Percentiles rank a stretch among this genome's conserved stretches.
phyloP scores from a whole-genome alignment of 2,113 vertebrate species.

The Mirza zaza region DNA sequence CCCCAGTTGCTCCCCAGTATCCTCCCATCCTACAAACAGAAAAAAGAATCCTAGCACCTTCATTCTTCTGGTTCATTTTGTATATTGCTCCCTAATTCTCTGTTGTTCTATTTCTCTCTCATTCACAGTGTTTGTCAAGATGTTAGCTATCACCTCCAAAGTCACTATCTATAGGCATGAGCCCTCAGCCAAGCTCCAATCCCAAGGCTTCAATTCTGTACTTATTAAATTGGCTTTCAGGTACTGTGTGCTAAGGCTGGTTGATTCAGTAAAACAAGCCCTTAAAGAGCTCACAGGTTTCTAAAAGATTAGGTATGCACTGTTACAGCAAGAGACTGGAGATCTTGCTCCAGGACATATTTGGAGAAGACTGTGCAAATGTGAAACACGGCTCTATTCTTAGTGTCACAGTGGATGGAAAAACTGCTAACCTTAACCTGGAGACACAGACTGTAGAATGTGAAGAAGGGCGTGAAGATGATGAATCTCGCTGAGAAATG shows the following conservation, averaged over 20 bases:
- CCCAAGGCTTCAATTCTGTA: background rate
- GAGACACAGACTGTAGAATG: conserved; percentile 87
- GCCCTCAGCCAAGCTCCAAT: background rate
- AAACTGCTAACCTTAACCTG: too few species aligned
- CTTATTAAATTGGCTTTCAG: background rate
- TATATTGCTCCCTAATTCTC: background rate
- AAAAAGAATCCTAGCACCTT: background rate
- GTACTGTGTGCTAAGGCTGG: background rate
- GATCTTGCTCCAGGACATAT: too few species aligned
- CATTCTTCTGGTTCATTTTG: background rate
- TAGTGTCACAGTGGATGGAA: too few species aligned
- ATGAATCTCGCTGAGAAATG: conserved; percentile 93
- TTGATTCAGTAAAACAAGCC: background rate
- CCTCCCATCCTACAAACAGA: background rate
- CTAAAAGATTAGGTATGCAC: too few species aligned
- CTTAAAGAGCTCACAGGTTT: background rate
- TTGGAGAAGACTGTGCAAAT: too few species aligned
- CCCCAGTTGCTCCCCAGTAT: background rate
- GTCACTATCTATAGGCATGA: background rate
- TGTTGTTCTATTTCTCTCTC: background rate
- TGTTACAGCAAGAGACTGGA: too few species aligned
- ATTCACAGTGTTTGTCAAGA: background rate
- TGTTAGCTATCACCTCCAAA: background rate
- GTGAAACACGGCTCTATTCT: too few species aligned
- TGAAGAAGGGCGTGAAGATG: conserved; percentile 89